These are phyloP conservation scores for Cephalopholis sonnerati DNA, from an alignment of 2,113 vertebrate genomes.

Conservation along the genomic window DNA sequence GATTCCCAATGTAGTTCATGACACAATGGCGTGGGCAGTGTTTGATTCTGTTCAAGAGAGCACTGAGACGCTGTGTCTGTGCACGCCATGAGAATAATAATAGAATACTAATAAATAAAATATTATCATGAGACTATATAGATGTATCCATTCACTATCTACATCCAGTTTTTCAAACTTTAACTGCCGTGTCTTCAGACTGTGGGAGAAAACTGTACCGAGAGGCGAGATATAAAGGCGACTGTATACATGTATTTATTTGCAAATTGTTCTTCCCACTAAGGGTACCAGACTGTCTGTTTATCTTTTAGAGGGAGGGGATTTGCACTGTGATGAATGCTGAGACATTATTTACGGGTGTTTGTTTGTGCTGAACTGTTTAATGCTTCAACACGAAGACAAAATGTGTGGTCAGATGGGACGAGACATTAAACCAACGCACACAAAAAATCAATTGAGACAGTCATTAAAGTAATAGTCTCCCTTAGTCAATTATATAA, in stretches of 20 bases:
- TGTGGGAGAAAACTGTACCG: neutral
- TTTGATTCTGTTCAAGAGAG: no score
- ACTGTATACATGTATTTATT: conserved; percentile 2
- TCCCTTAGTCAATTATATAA: neutral
- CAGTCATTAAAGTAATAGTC: neutral
- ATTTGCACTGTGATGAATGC: conserved; percentile 15
- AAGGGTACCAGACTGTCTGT: conserved; percentile 3
- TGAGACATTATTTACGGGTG: conserved; percentile 7
- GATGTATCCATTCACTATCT: neutral
- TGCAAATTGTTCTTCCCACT: conserved; percentile 17
- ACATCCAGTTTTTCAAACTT: neutral
- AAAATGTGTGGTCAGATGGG: conserved; percentile 16
- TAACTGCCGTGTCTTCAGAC: conserved; percentile 1
- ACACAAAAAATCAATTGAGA: neutral
- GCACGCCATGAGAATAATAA: no score
- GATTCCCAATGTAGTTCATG: no score
- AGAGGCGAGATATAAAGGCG: neutral
- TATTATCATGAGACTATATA: no score
- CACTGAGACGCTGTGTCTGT: no score
- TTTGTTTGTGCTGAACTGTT: conserved; percentile 26
- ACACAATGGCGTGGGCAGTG: no score
- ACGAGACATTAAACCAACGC: neutral
- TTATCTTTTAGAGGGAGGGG: neutral
- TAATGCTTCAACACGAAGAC: neutral
- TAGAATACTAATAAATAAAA: no score